Conservation (phyloP, 2,113 vertebrate species). For the Pelodiscus sinensis region DNA sequence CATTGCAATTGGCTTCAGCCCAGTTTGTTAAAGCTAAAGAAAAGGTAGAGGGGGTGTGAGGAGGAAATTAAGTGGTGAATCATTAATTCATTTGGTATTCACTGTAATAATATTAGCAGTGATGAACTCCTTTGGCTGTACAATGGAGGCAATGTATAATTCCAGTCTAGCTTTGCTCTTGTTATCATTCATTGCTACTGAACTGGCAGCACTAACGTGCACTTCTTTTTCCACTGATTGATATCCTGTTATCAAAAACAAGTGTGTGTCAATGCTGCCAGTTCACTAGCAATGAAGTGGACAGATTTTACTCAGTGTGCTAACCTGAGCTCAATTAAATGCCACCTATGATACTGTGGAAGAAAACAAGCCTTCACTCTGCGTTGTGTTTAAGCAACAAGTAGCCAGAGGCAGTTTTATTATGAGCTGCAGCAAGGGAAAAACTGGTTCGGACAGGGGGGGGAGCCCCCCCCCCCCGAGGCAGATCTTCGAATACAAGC, state of each 20-base stretch:
- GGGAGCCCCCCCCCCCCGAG: too few species aligned
- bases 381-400: too few species aligned
- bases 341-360: background rate
- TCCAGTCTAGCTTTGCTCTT: background rate
- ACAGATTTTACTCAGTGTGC: background rate
- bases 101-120: constrained; percentile 62
- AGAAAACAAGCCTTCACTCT: too few species aligned
- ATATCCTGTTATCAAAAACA: background rate
- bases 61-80: constrained; percentile 70
- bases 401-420: too few species aligned
- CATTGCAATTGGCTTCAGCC: constrained; percentile 76
- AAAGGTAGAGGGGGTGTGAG: constrained; percentile 68
- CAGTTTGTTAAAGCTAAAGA: constrained; percentile 78
- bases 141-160: background rate
- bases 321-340: background rate
- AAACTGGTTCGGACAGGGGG: too few species aligned
- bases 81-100: constrained; percentile 74
- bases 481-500: too few species aligned
- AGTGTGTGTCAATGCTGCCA: too few species aligned
- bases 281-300: background rate
- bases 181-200: background rate
- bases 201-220: background rate
- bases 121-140: constrained; percentile 55
- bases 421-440: too few species aligned
- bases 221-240: background rate